Conservation (phyloP, 2,888 invertebrate species). For the Amblyteles armatorius region DNA sequence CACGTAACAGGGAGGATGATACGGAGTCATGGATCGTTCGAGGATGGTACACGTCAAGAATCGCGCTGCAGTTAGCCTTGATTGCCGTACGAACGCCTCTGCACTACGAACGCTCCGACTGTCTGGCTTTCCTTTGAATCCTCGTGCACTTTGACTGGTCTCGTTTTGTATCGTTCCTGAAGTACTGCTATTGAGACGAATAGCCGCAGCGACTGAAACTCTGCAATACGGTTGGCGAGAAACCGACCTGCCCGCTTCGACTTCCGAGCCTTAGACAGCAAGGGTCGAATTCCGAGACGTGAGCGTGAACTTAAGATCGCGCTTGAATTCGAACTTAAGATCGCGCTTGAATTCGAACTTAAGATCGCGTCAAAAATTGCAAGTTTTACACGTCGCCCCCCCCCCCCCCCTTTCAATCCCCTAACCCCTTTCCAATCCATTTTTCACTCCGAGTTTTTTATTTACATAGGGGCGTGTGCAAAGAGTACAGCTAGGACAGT, state of each 20-base stretch:
- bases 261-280: neutral
- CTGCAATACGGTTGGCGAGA: neutral
- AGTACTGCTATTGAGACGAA: neutral
- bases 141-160: neutral
- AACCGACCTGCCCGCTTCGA: neutral
- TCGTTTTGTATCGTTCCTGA: slow-evolving; percentile 6
- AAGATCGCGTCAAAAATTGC: too few species aligned
- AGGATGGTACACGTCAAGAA: slow-evolving; percentile 52
- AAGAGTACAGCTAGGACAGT: too few species aligned
- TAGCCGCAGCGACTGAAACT: neutral
- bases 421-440: too few species aligned
- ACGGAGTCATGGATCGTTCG: slow-evolving; percentile 74
- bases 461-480: too few species aligned
- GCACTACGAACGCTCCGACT: neutral
- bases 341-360: neutral
- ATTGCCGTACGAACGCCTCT: slow-evolving; percentile 70
- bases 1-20: slow-evolving; percentile 74
- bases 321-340: neutral
- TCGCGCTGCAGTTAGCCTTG: slow-evolving; percentile 76
- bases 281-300: neutral
- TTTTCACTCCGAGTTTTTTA: too few species aligned
- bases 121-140: neutral
- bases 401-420: too few species aligned
- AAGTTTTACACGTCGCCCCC: too few species aligned
- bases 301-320: neutral